Evolutionary conservation across 2,888 invertebrate species (phyloP), one percentile per base, ranked within the genome.

Genomic region (Acronicta aceris): DNA sequence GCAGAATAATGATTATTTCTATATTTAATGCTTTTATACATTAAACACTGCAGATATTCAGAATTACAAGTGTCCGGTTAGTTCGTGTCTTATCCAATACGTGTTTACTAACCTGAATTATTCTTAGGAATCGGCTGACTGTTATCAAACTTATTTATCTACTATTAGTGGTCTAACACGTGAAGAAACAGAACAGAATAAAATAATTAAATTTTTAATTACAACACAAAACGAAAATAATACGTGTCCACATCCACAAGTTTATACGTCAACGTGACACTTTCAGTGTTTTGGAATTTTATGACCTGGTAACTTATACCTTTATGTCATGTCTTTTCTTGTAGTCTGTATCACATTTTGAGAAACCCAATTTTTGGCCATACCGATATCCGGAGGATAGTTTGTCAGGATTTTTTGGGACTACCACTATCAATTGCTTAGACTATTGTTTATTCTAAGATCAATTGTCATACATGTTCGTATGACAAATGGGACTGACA

Each of bases 231-330:
- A 73, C 66, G 71, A 57, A 71, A 65, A 71, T 68, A 72, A 86
- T 88, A 89, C 89, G 89, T 89, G 89, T 89, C 86, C 88, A 85
- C 83, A 82, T 81, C 84, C 81, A 83, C 74, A 79, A 81, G 72
- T 69, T 56, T 51, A 74, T 76, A 79, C 53, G 77, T 80, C 79
- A 83, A 52, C 38, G 40, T 79, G 81, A 77, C 79, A 65, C 21
- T 21, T 21, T 21, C 4, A 21, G 21, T 21, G 21, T 3, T 21
- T 2, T 21, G 21, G n/a, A n/a, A n/a, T n/a, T n/a, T n/a, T n/a
- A n/a, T n/a, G n/a, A n/a, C n/a, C n/a, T n/a, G n/a, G n/a, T n/a
- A n/a, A n/a, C n/a, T n/a, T n/a, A n/a, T n/a, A n/a, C n/a, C n/a
- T n/a, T n/a, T n/a, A n/a, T n/a, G n/a, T n/a, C n/a, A n/a, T n/a